phyloP scores from a whole-genome alignment of 2,888 invertebrate genomes.

The Parascotia fuliginaria region DNA sequence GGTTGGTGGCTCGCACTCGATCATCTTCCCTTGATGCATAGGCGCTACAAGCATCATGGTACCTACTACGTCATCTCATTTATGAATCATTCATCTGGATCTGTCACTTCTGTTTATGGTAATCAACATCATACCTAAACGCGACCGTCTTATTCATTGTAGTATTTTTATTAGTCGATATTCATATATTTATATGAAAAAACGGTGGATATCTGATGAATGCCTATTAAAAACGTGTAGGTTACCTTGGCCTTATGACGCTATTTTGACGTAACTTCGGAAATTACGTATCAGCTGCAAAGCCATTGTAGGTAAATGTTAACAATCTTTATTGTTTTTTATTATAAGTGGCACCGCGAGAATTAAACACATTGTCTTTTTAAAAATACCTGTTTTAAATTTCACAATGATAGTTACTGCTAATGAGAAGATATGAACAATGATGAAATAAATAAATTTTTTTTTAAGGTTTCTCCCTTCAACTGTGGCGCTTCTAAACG shows the following conservation, averaged over 20 bases:
- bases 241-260: conserved; percentile 35
- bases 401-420: conserved; percentile 22
- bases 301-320: conserved; percentile 8
- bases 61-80: conserved; percentile 67
- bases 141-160: conserved; percentile 60
- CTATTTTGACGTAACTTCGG: conserved; percentile 22
- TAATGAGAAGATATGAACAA: conserved; percentile 21
- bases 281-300: conserved; percentile 21
- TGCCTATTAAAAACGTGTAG: conserved; percentile 12
- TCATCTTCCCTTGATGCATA: conserved; percentile 48
- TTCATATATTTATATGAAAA: background rate
- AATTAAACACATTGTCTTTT: conserved; percentile 7
- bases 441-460: conserved; percentile 32
- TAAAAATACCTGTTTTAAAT: conserved; percentile 17
- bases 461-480: conserved; percentile 39
- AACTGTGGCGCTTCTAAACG: too few relatives aligned
- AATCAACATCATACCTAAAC: conserved; percentile 51
- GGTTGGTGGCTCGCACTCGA: conserved; percentile 27
- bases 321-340: conserved; percentile 11
- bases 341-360: background rate
- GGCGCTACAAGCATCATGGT: conserved; percentile 44
- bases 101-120: conserved; percentile 73
- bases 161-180: conserved; percentile 50
- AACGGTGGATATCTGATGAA: conserved; percentile 10
- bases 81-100: conserved; percentile 77